A percentile compares a stretch with the other conserved stretches of the same genome.
Evolutionary conservation across 2,113 vertebrate genomes (phyloP).

Genomic region (Megatriorchis doriae): DNA sequence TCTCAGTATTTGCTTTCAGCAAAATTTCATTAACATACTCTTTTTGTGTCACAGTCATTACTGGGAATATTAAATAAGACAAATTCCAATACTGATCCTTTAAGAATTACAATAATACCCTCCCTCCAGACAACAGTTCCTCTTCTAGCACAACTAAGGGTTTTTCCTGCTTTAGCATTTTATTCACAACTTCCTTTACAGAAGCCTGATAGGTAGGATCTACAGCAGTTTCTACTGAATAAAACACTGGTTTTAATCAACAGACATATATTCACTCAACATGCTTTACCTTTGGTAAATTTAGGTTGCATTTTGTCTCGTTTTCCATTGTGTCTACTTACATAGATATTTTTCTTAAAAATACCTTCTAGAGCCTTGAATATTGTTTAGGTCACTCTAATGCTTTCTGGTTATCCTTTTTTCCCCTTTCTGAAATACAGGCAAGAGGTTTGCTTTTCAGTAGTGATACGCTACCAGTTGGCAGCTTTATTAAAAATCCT

Average conservation of each 20-base stretch:
- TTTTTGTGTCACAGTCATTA: not conserved
- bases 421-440: not conserved
- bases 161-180: not conserved
- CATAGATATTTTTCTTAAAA: not conserved
- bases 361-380: not conserved
- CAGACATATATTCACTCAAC: not conserved
- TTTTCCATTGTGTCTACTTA: not conserved
- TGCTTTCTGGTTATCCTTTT: not conserved
- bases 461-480: not conserved
- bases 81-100: not conserved
- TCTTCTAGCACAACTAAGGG: not conserved
- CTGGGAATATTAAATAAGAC: not conserved
- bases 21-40: constrained; percentile 22
- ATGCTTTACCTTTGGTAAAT: not conserved
- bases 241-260: not conserved
- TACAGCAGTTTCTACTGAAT: not conserved
- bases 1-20: constrained; percentile 33
- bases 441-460: not conserved
- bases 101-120: not conserved
- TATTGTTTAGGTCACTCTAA: not conserved
- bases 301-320: not conserved
- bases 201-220: not conserved
- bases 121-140: not conserved
- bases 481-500: constrained; percentile 32
- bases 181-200: not conserved